Percentiles rank a stretch among this genome's conserved stretches.
Evolutionary conservation across 2,797 vertebrate species (phyloP).

Genomic region (Pygocentrus nattereri): DNA sequence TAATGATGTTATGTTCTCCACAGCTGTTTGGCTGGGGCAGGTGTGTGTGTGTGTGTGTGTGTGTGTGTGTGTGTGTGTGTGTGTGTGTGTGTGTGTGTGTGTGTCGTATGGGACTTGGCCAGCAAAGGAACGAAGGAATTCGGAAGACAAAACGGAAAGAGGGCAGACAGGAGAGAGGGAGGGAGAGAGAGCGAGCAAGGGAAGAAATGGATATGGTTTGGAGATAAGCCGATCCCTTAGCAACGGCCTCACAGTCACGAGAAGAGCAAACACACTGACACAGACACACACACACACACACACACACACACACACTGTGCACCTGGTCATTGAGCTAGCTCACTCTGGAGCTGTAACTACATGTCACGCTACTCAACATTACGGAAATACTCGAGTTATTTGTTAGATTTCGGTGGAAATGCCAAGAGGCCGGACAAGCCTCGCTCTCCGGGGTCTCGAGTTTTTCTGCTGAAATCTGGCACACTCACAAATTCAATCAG

Average conservation of each 20-base stretch:
- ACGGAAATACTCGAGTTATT: slow-evolving; percentile 39
- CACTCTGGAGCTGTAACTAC: slow-evolving; percentile 12
- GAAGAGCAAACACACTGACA: slow-evolving; percentile 55
- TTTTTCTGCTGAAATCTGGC: neutral
- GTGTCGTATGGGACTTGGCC: slow-evolving; percentile 55
- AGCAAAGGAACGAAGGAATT: slow-evolving; percentile 73
- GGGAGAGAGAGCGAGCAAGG: slow-evolving; percentile 59
- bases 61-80: slow-evolving; percentile 48
- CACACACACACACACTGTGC: neutral
- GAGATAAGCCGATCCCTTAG: slow-evolving; percentile 64
- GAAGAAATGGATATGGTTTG: slow-evolving; percentile 68
- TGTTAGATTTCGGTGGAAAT: neutral
- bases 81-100: slow-evolving; percentile 61
- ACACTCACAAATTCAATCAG: slow-evolving; percentile 11
- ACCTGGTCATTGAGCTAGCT: slow-evolving; percentile 28
- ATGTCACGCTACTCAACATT: slow-evolving; percentile 37
- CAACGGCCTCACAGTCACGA: slow-evolving; percentile 45
- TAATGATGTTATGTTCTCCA: slow-evolving; percentile 80
- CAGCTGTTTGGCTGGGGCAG: slow-evolving; percentile 80
- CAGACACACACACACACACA: slow-evolving; percentile 14
- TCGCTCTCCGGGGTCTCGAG: neutral
- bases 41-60: slow-evolving; percentile 71
- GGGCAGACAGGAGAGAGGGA: slow-evolving; percentile 68
- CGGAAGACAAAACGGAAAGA: slow-evolving; percentile 79
- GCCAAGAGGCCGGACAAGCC: slow-evolving; percentile 5